Conservation (phyloP, 2,113 vertebrate species). For the Callionymus lyra region DNA sequence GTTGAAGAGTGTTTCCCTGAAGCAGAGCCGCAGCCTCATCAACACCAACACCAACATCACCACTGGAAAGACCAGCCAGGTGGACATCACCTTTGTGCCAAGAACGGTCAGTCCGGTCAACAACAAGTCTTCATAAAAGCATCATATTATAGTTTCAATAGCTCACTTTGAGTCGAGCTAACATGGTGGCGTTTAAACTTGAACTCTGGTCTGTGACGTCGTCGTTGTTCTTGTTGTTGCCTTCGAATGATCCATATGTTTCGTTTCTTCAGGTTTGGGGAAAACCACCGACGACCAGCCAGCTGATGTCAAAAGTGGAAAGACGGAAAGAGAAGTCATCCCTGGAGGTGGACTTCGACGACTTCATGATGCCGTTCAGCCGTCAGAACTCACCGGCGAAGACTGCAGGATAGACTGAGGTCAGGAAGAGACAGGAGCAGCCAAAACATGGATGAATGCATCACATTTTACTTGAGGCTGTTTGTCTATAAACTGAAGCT, state of each 20-base stretch:
- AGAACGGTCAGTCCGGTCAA: conserved; percentile 64
- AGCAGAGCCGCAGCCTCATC: conserved; percentile 53
- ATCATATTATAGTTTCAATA: too few species aligned
- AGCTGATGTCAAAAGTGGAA: conserved; percentile 69
- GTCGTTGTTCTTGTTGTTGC: not conserved
- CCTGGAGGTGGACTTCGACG: conserved; percentile 70
- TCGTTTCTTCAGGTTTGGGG: conserved; percentile 67
- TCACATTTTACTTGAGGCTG: too few species aligned
- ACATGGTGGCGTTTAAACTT: too few species aligned
- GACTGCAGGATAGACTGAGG: conserved; percentile 21
- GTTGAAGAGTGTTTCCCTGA: conserved; percentile 29
- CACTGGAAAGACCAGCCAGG: conserved; percentile 60
- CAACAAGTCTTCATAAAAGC: too few species aligned
- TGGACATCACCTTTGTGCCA: conserved; percentile 75
- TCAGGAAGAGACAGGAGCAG: conserved; percentile 15
- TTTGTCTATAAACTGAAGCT: too few species aligned
- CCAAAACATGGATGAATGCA: too few species aligned
- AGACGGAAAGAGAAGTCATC: conserved; percentile 46
- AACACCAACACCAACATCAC: conserved; percentile 67
- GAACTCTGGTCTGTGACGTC: too few species aligned
- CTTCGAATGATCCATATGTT: not conserved
- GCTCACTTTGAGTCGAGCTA: too few species aligned
- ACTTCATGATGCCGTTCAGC: conserved; percentile 71
- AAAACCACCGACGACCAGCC: conserved; percentile 65
- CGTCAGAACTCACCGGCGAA: conserved; percentile 57